These are phyloP conservation scores for Stegastes partitus DNA, from an alignment of 2,113 vertebrate species.

Conservation along the genomic window DNA sequence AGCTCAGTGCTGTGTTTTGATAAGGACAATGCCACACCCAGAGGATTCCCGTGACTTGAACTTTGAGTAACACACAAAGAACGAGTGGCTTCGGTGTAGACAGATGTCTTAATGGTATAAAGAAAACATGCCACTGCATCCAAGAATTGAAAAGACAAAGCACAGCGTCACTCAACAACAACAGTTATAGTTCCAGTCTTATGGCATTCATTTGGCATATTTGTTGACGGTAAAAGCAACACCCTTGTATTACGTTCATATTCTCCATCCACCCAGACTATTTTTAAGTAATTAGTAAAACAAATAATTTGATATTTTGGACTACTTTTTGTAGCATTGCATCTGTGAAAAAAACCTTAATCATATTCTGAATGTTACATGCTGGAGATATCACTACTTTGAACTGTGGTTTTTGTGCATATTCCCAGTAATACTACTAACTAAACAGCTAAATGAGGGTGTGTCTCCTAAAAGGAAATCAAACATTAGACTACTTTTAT, in stretches of 20 bases:
- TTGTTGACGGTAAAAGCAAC: neutral
- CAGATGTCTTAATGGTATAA: neutral
- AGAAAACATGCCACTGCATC: neutral
- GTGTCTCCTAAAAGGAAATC: no score
- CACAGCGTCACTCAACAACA: neutral
- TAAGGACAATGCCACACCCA: neutral
- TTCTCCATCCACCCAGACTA: neutral
- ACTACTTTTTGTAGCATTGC: no score
- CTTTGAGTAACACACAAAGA: neutral
- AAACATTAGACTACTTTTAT: no score
- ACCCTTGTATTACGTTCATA: neutral
- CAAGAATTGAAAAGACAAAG: neutral
- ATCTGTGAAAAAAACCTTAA: no score
- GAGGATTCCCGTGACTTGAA: neutral
- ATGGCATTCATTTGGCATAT: neutral
- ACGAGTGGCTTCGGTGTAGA: neutral
- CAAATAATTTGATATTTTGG: no score
- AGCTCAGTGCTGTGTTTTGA: neutral
- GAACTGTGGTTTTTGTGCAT: no score
- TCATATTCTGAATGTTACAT: no score
- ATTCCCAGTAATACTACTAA: no score
- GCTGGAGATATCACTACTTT: no score
- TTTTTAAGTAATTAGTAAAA: no score
- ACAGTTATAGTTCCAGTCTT: neutral
- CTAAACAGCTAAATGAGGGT: no score